These are phyloP conservation scores for Busseola fusca DNA, from an alignment of 2,888 invertebrate species.

Conservation along the genomic window DNA sequence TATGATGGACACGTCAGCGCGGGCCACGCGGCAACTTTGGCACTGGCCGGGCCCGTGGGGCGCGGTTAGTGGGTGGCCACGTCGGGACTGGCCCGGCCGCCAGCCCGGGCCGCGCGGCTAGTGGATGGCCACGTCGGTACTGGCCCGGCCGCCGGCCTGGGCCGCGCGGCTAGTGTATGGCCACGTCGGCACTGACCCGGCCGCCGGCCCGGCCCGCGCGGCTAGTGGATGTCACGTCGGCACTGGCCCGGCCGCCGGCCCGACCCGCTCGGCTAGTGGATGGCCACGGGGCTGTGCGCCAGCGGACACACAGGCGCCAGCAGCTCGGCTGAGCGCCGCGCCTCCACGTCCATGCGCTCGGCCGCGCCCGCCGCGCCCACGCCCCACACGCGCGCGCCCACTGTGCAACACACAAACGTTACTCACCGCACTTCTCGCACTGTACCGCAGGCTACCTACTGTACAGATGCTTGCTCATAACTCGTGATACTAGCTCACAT, in stretches of 20 bases:
- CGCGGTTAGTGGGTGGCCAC: too few species aligned
- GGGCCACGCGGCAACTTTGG: too few species aligned
- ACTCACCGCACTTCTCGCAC: rapidly evolving
- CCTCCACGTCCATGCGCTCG: conserved; percentile 92
- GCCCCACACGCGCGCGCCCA: conserved; percentile 66
- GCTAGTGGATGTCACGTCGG: too few species aligned
- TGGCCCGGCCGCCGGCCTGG: conserved; percentile 13
- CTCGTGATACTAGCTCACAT: neutral
- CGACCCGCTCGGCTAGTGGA: conserved; percentile 88
- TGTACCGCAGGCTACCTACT: neutral
- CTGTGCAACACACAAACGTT: conserved; percentile 62
- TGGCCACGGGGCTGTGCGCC: conserved; percentile 97
- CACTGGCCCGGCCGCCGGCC: too few species aligned
- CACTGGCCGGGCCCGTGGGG: too few species aligned
- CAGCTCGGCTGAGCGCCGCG: conserved; percentile 89
- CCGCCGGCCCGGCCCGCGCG: too few species aligned
- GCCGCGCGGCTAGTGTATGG: neutral
- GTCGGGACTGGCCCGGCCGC: too few species aligned
- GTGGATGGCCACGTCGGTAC: too few species aligned
- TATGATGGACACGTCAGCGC: too few species aligned
- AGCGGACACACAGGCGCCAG: conserved; percentile 94
- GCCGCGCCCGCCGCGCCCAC: conserved; percentile 45
- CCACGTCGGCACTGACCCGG: too few species aligned
- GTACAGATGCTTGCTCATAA: neutral
- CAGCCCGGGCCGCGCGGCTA: too few species aligned